Conservation (phyloP, 2,888 invertebrate genomes). For the Ischnura elegans region DNA sequence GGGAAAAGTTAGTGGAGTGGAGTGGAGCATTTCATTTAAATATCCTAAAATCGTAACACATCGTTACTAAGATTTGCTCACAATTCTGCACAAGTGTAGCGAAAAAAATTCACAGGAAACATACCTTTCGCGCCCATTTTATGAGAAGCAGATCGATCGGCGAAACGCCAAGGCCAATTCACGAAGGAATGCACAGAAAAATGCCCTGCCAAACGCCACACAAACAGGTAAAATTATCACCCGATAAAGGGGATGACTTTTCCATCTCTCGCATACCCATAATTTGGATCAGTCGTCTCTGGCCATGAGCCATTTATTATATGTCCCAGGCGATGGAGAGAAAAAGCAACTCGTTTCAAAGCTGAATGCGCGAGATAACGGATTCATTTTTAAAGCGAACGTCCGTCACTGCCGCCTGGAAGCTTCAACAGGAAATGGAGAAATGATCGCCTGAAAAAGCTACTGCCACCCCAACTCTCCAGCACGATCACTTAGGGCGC, state of each 20-base stretch:
- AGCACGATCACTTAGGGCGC: not conserved
- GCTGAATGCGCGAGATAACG: not conserved
- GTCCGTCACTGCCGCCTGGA: not conserved
- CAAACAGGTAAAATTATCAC: not conserved
- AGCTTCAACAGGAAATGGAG: not conserved
- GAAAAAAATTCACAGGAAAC: too few relatives aligned
- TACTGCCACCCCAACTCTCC: not conserved
- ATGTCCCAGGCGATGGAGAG: not conserved
- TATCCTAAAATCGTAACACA: too few relatives aligned
- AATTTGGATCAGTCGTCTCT: not conserved
- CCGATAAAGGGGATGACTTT: not conserved
- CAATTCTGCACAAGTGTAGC: too few relatives aligned
- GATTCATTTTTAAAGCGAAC: not conserved
- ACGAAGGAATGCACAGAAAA: too few relatives aligned
- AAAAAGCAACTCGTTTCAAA: not conserved
- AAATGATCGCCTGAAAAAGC: not conserved
- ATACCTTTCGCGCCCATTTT: too few relatives aligned
- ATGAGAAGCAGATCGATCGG: too few relatives aligned
- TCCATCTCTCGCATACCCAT: not conserved
- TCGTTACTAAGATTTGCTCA: too few relatives aligned
- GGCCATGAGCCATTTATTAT: conserved; percentile 4
- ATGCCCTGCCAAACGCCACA: too few relatives aligned
- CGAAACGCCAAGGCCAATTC: too few relatives aligned
- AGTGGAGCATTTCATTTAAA: too few relatives aligned
- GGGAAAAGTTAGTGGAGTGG: too few relatives aligned